phyloP scores from a whole-genome alignment of 2,888 invertebrate species.

The Trissonchulus sp. region DNA sequence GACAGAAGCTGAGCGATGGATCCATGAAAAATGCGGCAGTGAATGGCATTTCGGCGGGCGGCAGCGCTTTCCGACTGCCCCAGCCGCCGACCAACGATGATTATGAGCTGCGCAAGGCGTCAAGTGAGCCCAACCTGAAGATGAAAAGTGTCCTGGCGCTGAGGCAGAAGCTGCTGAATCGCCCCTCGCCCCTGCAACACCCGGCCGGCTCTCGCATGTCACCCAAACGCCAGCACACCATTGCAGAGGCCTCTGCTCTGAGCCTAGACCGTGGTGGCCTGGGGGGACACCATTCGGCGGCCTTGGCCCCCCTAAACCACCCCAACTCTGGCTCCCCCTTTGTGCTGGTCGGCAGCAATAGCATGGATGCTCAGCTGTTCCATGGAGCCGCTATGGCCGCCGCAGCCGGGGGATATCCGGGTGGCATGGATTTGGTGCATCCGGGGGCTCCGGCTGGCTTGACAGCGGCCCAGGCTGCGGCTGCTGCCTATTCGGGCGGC shows the following conservation, averaged over 20 bases:
- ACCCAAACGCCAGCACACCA: neutral
- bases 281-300: no score
- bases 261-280: neutral
- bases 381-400: no score
- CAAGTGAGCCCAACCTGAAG: slow-evolving; percentile 50
- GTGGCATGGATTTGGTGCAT: neutral
- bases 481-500: neutral
- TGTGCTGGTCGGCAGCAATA: neutral
- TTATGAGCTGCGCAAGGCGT: slow-evolving; percentile 37
- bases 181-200: neutral
- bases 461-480: no score
- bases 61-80: neutral
- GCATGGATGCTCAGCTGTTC: neutral
- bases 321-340: neutral
- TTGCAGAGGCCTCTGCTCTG: neutral
- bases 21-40: neutral
- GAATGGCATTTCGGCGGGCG: neutral
- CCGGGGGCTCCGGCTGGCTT: neutral
- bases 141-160: slow-evolving; percentile 38
- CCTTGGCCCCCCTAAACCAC: neutral
- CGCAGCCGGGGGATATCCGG: neutral
- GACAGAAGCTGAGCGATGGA: neutral
- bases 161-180: slow-evolving; percentile 18
- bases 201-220: neutral
- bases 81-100: slow-evolving; percentile 2